Conservation (phyloP, 2,797 vertebrate genomes). For the Enoplosus armatus region DNA sequence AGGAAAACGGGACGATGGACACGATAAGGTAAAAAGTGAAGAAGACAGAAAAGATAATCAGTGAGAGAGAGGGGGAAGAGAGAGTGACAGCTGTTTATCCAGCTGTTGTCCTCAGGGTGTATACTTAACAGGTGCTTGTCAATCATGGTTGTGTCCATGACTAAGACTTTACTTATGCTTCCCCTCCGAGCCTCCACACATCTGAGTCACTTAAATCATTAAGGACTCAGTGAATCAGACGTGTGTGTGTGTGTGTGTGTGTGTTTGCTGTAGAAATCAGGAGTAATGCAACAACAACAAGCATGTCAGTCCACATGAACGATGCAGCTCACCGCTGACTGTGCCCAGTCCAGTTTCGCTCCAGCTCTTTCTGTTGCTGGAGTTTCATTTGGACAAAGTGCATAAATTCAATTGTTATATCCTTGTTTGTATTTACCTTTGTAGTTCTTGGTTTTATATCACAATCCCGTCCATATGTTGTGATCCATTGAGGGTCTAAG, state of each 20-base stretch:
- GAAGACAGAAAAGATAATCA: not conserved
- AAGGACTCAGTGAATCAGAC: not conserved
- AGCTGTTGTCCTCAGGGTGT: conserved; percentile 49
- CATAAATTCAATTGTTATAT: not conserved
- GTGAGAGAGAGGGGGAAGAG: not conserved
- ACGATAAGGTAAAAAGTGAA: no score
- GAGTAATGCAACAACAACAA: not conserved
- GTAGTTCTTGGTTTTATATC: not conserved
- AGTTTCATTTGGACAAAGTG: not conserved
- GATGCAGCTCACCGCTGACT: not conserved
- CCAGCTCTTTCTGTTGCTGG: not conserved
- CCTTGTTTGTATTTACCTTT: not conserved
- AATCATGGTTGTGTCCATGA: conserved; percentile 10
- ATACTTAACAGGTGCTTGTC: conserved; percentile 34
- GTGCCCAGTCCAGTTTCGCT: not conserved
- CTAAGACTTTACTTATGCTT: not conserved
- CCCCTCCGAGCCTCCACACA: not conserved
- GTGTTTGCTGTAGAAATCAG: not conserved
- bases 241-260: not conserved
- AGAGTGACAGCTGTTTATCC: conserved; percentile 56
- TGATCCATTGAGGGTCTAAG: not conserved
- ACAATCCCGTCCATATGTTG: not conserved
- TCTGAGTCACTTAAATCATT: not conserved
- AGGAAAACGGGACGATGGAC: not conserved
- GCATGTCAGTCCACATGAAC: not conserved